These are phyloP conservation scores for Sporophila hypoxantha DNA, from an alignment of 2,113 vertebrate genomes.

Conservation along the genomic window DNA sequence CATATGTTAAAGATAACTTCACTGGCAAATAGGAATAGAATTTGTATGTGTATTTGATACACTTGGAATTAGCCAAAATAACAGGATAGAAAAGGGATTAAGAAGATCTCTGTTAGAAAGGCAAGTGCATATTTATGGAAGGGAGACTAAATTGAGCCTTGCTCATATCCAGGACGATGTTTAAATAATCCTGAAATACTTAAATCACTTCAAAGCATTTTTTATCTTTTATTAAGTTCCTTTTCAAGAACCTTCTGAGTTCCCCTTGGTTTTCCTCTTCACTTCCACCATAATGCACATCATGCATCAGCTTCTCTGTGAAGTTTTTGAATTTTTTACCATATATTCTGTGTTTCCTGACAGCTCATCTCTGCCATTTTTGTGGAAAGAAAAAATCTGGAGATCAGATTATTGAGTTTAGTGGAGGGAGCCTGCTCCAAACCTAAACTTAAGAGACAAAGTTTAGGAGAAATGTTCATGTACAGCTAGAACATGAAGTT, in stretches of 20 bases:
- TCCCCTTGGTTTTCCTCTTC: not conserved
- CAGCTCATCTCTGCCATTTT: not conserved
- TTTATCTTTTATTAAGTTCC: not conserved
- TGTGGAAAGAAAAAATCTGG: not conserved
- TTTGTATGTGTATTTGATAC: not conserved
- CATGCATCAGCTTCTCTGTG: not conserved
- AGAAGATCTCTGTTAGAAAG: not conserved
- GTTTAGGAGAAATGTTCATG: not conserved
- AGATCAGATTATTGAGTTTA: not conserved
- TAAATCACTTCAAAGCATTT: conserved; percentile 33
- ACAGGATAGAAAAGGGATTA: not conserved
- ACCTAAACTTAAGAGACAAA: not conserved
- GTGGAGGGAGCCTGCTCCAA: not conserved
- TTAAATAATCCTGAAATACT: conserved; percentile 29
- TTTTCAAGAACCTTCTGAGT: not conserved
- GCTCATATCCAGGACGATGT: not conserved
- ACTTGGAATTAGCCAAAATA: not conserved
- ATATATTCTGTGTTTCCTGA: not conserved
- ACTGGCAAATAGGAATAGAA: not conserved
- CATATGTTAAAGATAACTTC: not conserved
- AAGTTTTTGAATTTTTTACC: not conserved
- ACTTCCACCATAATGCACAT: not conserved
- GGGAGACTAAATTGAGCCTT: not conserved
- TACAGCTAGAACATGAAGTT: not conserved
- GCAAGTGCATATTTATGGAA: not conserved